Evolutionary conservation across 2,113 vertebrate genomes (phyloP).

Genomic region (Dicaeum eximium): DNA sequence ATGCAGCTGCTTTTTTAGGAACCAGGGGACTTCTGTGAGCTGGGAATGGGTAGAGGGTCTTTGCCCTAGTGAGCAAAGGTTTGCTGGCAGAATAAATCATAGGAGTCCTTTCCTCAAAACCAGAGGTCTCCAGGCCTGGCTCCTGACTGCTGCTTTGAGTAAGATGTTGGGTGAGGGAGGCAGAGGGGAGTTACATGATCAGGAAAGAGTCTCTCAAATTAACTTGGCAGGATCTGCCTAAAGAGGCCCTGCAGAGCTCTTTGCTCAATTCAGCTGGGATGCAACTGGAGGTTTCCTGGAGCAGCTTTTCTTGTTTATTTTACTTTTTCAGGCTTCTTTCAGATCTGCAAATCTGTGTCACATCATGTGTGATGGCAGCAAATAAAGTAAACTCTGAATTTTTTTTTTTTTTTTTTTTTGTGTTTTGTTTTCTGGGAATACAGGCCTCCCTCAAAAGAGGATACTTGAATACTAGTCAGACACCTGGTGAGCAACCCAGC

Average conservation of each 20-base stretch:
- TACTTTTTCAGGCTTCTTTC: neutral
- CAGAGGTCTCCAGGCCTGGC: neutral
- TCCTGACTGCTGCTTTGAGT: neutral
- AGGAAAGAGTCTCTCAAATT: neutral
- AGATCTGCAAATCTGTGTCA: neutral
- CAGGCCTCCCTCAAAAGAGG: neutral
- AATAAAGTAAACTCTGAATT: neutral
- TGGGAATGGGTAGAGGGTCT: neutral
- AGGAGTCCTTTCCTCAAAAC: neutral
- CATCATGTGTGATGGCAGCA: neutral
- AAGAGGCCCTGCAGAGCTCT: neutral
- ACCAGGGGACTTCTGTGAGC: neutral
- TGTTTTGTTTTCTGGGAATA: neutral
- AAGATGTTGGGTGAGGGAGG: neutral
- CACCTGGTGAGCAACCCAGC: constrained; percentile 40
- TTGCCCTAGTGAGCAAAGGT: neutral
- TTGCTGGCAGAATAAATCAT: neutral
- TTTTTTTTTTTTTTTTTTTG: neutral
- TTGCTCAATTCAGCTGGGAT: neutral
- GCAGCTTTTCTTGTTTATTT: neutral
- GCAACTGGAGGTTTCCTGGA: neutral
- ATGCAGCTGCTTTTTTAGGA: neutral
- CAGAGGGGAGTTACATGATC: neutral
- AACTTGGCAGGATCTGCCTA: neutral
- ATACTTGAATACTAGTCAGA: constrained; percentile 10